Percentiles rank a stretch among this genome's conserved stretches.
Conservation (phyloP, 1,140 invertebrate species). For the Linepithema humile region DNA sequence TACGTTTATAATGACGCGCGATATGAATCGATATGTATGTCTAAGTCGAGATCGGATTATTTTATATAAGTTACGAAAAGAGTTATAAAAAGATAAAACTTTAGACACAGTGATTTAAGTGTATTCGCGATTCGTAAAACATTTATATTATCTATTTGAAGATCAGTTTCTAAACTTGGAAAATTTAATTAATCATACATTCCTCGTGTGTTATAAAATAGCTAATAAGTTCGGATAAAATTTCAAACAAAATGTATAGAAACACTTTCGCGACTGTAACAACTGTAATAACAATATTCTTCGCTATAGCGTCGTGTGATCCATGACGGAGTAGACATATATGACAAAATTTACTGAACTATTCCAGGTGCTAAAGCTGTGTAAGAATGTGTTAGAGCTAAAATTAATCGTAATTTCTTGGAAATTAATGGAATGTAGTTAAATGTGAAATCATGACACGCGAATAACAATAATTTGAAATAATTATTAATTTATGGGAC, state of each 20-base stretch:
- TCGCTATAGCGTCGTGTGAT: not conserved
- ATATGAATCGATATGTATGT: slow-evolving; percentile 16
- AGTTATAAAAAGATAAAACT: slow-evolving; percentile 7
- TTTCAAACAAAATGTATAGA: slow-evolving; percentile 18
- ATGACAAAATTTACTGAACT: slow-evolving; percentile 38
- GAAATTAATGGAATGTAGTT: slow-evolving; percentile 14
- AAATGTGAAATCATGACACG: slow-evolving; percentile 14
- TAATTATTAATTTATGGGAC: slow-evolving; percentile 57
- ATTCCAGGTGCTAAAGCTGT: no score
- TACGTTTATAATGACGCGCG: slow-evolving; percentile 23
- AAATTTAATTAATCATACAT: slow-evolving; percentile 22
- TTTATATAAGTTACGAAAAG: slow-evolving; percentile 11
- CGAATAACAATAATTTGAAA: slow-evolving; percentile 6
- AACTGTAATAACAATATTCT: slow-evolving; percentile 29
- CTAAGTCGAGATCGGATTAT: slow-evolving; percentile 22
- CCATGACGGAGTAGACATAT: not conserved
- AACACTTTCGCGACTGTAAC: not conserved
- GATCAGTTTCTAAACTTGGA: slow-evolving; percentile 1
- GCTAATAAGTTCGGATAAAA: slow-evolving; percentile 18
- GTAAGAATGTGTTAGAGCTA: slow-evolving; percentile 8
- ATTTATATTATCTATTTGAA: slow-evolving; percentile 31
- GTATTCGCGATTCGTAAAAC: slow-evolving; percentile 21
- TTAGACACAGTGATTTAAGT: not conserved
- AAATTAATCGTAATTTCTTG: slow-evolving; percentile 50
- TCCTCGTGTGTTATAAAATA: slow-evolving; percentile 32